Conservation (phyloP, 2,888 invertebrate species). For the Alviniconcha strummeri region DNA sequence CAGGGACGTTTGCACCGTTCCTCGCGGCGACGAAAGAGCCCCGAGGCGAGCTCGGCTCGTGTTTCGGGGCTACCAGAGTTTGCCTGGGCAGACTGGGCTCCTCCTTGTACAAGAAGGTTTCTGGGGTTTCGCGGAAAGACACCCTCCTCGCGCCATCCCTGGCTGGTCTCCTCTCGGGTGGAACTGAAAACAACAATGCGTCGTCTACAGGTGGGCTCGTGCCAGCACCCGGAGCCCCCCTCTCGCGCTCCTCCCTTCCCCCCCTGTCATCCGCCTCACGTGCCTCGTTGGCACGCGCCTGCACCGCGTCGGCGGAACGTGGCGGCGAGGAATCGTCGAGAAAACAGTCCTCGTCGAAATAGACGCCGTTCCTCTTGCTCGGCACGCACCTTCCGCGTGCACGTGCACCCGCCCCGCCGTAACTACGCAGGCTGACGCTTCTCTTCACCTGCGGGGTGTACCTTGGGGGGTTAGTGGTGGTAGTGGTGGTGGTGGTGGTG, state of each 20-base stretch:
- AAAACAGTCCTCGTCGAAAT: slow-evolving; percentile 28
- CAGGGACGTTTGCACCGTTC: too few relatives aligned
- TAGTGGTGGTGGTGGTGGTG: too few relatives aligned
- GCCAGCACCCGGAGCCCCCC: neutral
- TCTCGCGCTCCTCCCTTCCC: neutral
- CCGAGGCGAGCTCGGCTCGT: too few relatives aligned
- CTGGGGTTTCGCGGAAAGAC: slow-evolving; percentile 27
- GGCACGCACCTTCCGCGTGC: neutral
- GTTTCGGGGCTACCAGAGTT: too few relatives aligned
- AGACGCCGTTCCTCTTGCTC: slow-evolving; percentile 24
- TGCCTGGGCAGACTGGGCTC: neutral
- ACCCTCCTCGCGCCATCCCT: slow-evolving; percentile 4
- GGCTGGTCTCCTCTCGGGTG: neutral
- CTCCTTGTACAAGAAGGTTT: neutral
- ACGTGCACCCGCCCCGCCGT: neutral
- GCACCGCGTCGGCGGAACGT: neutral
- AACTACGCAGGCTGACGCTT: neutral
- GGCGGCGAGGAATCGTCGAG: neutral
- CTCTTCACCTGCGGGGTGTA: neutral
- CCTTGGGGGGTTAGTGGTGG: neutral
- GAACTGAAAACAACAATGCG: neutral
- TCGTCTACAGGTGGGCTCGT: neutral
- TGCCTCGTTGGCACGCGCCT: too few relatives aligned
- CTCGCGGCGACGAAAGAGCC: too few relatives aligned
- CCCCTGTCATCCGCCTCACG: neutral